Conservation (phyloP, 2,113 vertebrate genomes). For the Microtus richardsoni region DNA sequence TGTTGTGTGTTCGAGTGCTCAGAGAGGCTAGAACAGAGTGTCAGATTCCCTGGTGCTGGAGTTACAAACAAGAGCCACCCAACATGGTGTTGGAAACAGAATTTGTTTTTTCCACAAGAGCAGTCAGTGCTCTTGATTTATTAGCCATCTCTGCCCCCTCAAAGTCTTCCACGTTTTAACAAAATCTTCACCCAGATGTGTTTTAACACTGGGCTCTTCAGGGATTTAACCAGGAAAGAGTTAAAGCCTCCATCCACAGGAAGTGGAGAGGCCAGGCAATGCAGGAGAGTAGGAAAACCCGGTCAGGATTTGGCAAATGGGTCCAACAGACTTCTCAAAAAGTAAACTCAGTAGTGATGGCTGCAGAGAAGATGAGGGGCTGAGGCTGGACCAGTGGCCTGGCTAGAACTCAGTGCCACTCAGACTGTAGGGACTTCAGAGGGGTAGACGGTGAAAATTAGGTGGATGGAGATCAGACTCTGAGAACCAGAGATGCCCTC, state of each 20-base stretch:
- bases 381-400: not conserved
- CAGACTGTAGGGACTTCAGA: rapidly evolving
- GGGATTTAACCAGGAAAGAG: not conserved
- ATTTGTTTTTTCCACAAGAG: not conserved
- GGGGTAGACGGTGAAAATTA: not conserved
- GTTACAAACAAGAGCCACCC: not conserved
- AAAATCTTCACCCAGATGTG: not conserved
- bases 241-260: not conserved
- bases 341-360: too few species aligned
- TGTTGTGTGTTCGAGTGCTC: not conserved
- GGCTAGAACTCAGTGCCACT: not conserved
- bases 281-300: not conserved
- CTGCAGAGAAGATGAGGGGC: rapidly evolving
- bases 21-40: not conserved
- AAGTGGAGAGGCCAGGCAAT: not conserved
- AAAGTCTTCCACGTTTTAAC: not conserved
- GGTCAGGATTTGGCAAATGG: too few species aligned
- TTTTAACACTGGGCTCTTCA: not conserved
- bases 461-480: not conserved
- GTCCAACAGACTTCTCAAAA: too few species aligned
- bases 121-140: not conserved
- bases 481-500: not conserved
- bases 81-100: not conserved
- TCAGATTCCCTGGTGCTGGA: not conserved
- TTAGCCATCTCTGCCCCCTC: not conserved